phyloP scores from a whole-genome alignment of 1,140 invertebrate genomes.

The Onthophagus taurus region DNA sequence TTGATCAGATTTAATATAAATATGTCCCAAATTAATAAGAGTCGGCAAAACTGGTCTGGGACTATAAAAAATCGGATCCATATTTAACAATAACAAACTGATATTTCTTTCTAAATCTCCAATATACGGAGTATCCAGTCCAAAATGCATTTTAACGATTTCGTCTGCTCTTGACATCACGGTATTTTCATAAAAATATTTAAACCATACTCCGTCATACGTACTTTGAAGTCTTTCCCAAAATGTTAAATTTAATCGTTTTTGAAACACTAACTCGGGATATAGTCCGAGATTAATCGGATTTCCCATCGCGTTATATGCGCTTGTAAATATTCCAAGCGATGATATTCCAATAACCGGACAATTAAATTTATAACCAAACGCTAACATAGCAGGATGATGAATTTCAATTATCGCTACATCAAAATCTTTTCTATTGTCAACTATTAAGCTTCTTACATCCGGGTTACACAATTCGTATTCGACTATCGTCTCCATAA shows the following conservation, averaged over 20 bases:
- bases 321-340: conserved; percentile 2
- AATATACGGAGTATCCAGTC: conserved; percentile 14
- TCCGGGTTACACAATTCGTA: conserved; percentile 28
- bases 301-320: conserved; percentile 31
- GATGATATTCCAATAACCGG: conserved; percentile 27
- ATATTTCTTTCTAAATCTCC: conserved; percentile 16
- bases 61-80: conserved; percentile 9
- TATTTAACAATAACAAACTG: conserved; percentile 14
- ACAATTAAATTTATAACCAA: conserved; percentile 21
- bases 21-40: conserved; percentile 14
- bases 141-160: conserved; percentile 13
- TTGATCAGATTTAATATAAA: conserved; percentile 10
- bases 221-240: conserved; percentile 32
- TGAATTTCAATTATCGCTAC: conserved; percentile 26
- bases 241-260: conserved; percentile 28
- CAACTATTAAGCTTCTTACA: conserved; percentile 28
- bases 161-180: conserved; percentile 13
- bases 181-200: conserved; percentile 24
- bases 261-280: conserved; percentile 31
- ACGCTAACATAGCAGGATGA: conserved; percentile 21
- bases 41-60: conserved; percentile 9
- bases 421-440: conserved; percentile 28
- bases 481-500: conserved; percentile 5
- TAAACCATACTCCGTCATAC: conserved; percentile 18
- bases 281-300: conserved; percentile 37